Evolutionary conservation across 2,113 vertebrate genomes (phyloP), one percentile per base, ranked within the genome.

Genomic region (Hyla sarda): DNA sequence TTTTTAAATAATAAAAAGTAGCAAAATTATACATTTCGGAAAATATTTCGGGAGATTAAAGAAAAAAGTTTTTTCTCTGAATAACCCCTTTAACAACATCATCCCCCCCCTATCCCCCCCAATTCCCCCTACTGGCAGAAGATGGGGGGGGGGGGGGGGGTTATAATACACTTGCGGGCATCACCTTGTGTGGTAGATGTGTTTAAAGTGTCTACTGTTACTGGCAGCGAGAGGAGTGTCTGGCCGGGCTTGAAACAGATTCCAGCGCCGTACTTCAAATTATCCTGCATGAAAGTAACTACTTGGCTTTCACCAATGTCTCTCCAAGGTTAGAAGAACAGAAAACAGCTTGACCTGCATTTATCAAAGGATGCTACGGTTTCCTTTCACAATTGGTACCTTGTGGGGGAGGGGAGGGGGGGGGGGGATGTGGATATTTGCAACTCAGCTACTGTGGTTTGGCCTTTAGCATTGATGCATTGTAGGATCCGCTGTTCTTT

Each of bases 21-120:
- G 86, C 89, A 78, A 89, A 91, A 89, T 88, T 89, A 90, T 45
- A 89, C 76, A 88, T 79, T 87, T 89, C 90, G 88, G 89, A 90
- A 82, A 91, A 88, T 87, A 91, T 87, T 88, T 90, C n/a, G n/a
- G 1, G 25, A 52, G 52, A 73, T 73, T 74, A 11, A 84, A 75
- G 85, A 89, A n/a, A n/a, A n/a, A n/a, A n/a, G n/a, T n/a, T n/a
- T n/a, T n/a, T n/a, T n/a, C n/a, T n/a, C n/a, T n/a, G n/a, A n/a
- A n/a, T n/a, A n/a, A n/a, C n/a, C n/a, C n/a, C n/a, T n/a, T n/a
- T n/a, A n/a, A n/a, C n/a, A n/a, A n/a, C n/a, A n/a, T n/a, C n/a
- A n/a, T n/a, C n/a, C n/a, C n/a, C n/a, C n/a, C n/a, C n/a, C n/a
- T n/a, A n/a, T n/a, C n/a, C n/a, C n/a, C n/a, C n/a, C n/a, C n/a